Evolutionary conservation across 2,797 vertebrate genomes (phyloP).

Genomic region (Podargus strigoides): DNA sequence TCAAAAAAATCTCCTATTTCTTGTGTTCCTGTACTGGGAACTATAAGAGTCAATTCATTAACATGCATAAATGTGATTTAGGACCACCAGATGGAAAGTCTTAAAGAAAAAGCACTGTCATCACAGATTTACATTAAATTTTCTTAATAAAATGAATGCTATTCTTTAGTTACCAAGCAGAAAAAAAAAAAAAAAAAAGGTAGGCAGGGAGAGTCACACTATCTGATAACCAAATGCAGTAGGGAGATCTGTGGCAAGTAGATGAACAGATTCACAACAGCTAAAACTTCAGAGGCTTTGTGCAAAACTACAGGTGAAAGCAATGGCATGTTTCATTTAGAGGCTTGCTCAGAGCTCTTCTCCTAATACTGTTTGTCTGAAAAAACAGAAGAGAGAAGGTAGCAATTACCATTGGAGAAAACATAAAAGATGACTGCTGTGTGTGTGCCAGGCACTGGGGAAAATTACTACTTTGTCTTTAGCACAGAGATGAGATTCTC

Average conservation of each 20-base stretch:
- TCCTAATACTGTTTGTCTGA: constrained; percentile 21
- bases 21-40: not conserved
- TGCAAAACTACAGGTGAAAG: constrained; percentile 42
- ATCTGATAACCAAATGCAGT: not conserved
- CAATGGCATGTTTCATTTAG: constrained; percentile 39
- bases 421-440: constrained; percentile 48
- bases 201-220: not conserved
- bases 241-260: not conserved
- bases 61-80: not conserved
- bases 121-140: not conserved
- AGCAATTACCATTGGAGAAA: constrained; percentile 59
- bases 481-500: constrained; percentile 41
- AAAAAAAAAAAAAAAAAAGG: not conserved
- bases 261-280: not conserved
- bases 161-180: not conserved
- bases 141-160: not conserved
- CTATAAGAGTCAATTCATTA: not conserved
- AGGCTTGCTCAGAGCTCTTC: constrained; percentile 37
- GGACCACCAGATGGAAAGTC: not conserved
- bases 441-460: not conserved
- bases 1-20: not conserved
- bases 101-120: not conserved
- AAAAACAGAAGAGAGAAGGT: constrained; percentile 4
- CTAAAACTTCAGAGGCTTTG: constrained; percentile 21
- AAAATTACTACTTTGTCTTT: constrained; percentile 65